Percentiles rank a stretch among this genome's conserved stretches.
Evolutionary conservation across 2,113 vertebrate genomes (phyloP).

Genomic region (Ageneiosus marmoratus): DNA sequence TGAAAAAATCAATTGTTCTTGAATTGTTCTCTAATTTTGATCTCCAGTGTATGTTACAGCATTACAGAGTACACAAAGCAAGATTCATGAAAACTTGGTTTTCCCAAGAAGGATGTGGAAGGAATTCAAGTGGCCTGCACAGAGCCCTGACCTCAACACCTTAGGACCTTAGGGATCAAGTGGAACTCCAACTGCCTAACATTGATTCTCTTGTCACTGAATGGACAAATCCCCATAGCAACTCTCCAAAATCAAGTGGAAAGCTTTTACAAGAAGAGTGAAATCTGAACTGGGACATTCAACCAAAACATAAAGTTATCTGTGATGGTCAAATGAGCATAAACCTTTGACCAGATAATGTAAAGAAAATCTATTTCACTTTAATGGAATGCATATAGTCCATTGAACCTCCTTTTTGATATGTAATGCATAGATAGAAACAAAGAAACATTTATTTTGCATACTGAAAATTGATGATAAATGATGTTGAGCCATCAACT

Average conservation of each 20-base stretch:
- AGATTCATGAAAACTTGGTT: not conserved
- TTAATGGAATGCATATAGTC: not conserved
- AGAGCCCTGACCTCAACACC: not conserved
- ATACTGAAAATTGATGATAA: not conserved
- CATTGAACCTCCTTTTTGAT: constrained; percentile 1
- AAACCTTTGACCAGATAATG: not conserved
- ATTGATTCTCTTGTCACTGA: not conserved
- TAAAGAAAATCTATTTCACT: not conserved
- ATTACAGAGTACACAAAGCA: not conserved
- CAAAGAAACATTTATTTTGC: not conserved
- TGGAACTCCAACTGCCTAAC: not conserved
- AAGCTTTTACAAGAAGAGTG: not conserved
- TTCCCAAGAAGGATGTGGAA: not conserved
- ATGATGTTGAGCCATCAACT: not conserved
- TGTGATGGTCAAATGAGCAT: too few species aligned
- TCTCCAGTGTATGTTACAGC: not conserved
- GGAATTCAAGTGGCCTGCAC: not conserved
- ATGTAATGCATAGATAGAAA: not conserved
- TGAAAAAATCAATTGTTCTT: too few species aligned
- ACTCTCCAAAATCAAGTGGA: not conserved
- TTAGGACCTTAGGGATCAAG: not conserved
- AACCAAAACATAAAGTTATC: too few species aligned
- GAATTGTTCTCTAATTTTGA: too few species aligned
- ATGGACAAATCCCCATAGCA: not conserved
- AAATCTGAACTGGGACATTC: too few species aligned